Percentiles rank a stretch among this genome's conserved stretches.
Conservation (phyloP, 2,888 invertebrate genomes). For the Lochmaea capreae region DNA sequence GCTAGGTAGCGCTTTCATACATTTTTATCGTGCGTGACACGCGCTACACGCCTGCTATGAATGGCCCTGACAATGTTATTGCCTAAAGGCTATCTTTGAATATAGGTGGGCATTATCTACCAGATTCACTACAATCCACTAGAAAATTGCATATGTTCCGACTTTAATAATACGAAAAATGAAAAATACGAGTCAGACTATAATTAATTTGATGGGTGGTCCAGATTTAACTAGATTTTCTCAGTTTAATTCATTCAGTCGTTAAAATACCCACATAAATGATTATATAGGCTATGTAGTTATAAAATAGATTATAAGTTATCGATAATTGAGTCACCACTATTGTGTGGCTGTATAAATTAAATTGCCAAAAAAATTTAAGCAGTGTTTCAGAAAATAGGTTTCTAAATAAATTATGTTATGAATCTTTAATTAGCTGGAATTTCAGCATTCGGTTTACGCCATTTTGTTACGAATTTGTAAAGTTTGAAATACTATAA, state of each 20-base stretch:
- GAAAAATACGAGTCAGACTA: constrained; percentile 33
- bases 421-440: no score
- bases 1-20: background rate
- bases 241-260: constrained; percentile 19
- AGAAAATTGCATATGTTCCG: constrained; percentile 36
- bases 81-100: constrained; percentile 32
- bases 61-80: constrained; percentile 23
- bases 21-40: constrained; percentile 6
- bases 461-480: no score
- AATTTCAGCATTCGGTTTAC: no score
- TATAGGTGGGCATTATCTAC: constrained; percentile 38
- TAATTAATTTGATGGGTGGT: constrained; percentile 38
- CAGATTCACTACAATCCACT: constrained; percentile 32
- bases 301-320: constrained; percentile 11
- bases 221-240: constrained; percentile 29
- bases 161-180: constrained; percentile 34
- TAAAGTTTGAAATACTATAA: no score
- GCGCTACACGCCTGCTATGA: constrained; percentile 10
- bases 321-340: constrained; percentile 6
- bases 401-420: no score
- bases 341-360: constrained; percentile 2
- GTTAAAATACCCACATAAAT: constrained; percentile 18
- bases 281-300: constrained; percentile 15
- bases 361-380: background rate
- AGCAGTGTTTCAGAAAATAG: background rate